phyloP scores from a whole-genome alignment of 2,113 vertebrate species.

The Hydrochoerus hydrochaeris region DNA sequence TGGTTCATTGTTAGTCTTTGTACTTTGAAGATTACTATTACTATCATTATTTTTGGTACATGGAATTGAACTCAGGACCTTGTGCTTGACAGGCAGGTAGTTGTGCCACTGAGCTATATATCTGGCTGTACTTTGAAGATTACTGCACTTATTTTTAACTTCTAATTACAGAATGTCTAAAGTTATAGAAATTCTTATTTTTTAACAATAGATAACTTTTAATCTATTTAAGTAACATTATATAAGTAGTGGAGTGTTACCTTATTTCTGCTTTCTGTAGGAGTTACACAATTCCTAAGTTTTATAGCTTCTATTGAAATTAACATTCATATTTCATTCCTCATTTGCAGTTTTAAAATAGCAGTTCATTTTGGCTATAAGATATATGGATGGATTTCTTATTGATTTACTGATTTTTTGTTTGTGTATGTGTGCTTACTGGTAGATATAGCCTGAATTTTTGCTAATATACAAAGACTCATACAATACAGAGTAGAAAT shows the following conservation, averaged over 20 bases:
- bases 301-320: constrained; percentile 49
- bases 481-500: not conserved
- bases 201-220: constrained; percentile 31
- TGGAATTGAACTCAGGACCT: too few relatives aligned
- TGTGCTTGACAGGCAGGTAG: too few relatives aligned
- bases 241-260: not conserved
- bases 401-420: not conserved
- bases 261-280: not conserved
- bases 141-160: not conserved
- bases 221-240: constrained; percentile 42
- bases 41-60: too few relatives aligned
- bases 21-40: not conserved
- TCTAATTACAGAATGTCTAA: not conserved
- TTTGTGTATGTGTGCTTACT: not conserved
- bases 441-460: not conserved
- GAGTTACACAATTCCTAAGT: not conserved
- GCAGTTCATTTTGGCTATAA: not conserved
- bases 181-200: not conserved
- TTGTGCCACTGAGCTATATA: too few relatives aligned
- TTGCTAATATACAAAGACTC: not conserved
- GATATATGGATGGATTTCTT: not conserved
- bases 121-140: not conserved
- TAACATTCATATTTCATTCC: not conserved
- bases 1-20: not conserved
- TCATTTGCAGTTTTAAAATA: not conserved